phyloP scores from a whole-genome alignment of 2,113 vertebrate genomes.

The Odontesthes bonariensis region DNA sequence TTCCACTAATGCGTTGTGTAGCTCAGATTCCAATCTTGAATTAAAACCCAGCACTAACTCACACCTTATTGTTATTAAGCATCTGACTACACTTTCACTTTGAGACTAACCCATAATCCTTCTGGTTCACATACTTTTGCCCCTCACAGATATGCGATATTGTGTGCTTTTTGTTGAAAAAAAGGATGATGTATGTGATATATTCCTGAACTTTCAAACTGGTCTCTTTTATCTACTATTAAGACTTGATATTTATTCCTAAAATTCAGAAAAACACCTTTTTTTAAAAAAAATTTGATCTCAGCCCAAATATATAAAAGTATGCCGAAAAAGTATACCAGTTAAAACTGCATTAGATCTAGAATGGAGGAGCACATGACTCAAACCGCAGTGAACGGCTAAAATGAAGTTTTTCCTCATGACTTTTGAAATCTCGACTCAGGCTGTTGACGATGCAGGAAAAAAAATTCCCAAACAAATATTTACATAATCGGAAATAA shows the following conservation, averaged over 20 bases:
- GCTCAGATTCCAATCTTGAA: too few species aligned
- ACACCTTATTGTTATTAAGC: too few species aligned
- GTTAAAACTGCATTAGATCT: too few species aligned
- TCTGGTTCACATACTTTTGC: too few species aligned
- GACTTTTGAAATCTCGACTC: constrained; percentile 44
- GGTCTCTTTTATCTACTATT: not conserved
- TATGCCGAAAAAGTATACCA: too few species aligned
- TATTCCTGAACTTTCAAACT: not conserved
- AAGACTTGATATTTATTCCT: not conserved
- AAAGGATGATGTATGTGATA: not conserved
- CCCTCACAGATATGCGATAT: too few species aligned
- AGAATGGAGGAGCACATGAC: too few species aligned
- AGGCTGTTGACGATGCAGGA: not conserved
- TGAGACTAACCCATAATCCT: not conserved
- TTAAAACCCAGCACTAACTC: too few species aligned
- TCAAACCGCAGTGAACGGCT: not conserved
- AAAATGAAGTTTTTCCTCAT: constrained; percentile 30
- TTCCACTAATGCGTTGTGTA: not conserved
- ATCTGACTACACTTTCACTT: not conserved
- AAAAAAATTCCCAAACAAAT: constrained; percentile 24
- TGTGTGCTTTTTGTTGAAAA: too few species aligned
- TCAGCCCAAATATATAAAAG: not conserved
- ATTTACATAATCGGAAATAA: constrained; percentile 25
- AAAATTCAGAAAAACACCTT: not conserved
- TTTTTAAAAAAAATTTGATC: too few species aligned